phyloP scores from a whole-genome alignment of 2,113 vertebrate genomes.

The Eulemur rufifrons region DNA sequence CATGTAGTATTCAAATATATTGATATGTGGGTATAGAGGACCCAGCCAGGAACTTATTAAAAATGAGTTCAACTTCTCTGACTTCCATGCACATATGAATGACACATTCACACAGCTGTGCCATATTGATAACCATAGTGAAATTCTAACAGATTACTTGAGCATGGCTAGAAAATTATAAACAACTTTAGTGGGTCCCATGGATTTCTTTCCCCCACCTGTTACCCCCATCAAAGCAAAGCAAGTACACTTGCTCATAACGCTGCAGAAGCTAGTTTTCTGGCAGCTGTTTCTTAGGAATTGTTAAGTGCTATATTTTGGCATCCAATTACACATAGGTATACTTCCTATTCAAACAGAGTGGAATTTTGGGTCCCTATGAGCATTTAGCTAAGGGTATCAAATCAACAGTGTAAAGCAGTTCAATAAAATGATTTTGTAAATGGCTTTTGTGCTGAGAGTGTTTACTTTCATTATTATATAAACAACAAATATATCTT shows the following conservation, averaged over 20 bases:
- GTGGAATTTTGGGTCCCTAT: not conserved
- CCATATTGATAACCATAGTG: not conserved
- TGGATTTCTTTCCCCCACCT: not conserved
- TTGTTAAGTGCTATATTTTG: not conserved
- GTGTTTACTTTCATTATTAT: not conserved
- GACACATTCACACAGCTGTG: too few species aligned
- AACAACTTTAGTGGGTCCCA: not conserved
- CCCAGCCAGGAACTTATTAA: not conserved
- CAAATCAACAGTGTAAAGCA: not conserved
- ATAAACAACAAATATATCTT: not conserved
- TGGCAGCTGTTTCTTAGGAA: not conserved
- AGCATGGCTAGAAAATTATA: not conserved
- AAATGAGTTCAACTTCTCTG: not conserved
- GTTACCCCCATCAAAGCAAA: not conserved
- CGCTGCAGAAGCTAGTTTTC: not conserved
- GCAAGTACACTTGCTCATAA: not conserved
- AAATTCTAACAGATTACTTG: not conserved
- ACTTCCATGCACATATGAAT: rapidly evolving
- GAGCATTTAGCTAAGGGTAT: not conserved
- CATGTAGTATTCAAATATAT: not conserved
- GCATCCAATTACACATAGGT: not conserved
- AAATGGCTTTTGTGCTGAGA: not conserved
- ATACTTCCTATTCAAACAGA: not conserved
- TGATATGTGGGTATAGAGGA: not conserved
- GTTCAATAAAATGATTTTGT: not conserved